These are phyloP conservation scores for Perdix hodgsoniae DNA, from an alignment of 2,797 vertebrate genomes.

Conservation along the genomic window DNA sequence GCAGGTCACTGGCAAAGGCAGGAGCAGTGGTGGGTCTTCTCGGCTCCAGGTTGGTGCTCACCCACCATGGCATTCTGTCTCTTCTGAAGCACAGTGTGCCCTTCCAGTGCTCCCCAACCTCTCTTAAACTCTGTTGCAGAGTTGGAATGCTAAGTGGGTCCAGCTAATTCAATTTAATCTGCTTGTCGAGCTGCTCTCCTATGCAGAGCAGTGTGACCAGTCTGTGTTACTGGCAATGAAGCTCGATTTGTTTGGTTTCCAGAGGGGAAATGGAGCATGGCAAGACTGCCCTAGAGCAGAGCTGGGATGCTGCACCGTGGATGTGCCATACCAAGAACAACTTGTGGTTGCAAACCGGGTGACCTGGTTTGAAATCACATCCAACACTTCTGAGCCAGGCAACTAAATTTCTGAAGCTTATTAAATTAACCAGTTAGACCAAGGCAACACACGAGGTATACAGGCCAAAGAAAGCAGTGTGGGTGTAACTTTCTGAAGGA, in stretches of 20 bases:
- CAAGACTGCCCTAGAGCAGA: not conserved
- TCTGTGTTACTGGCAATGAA: not conserved
- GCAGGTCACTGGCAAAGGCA: not conserved
- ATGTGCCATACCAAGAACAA: not conserved
- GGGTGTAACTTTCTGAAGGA: conserved; percentile 48
- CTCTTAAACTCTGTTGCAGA: not conserved
- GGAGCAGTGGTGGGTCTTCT: not conserved
- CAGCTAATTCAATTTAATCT: not conserved
- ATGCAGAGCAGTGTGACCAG: not conserved
- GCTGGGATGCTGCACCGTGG: rapidly evolving
- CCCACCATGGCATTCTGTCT: not conserved
- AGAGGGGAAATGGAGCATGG: not conserved
- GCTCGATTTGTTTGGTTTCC: not conserved
- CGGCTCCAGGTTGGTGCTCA: not conserved
- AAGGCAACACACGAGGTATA: not conserved
- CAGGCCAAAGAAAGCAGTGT: conserved; percentile 70
- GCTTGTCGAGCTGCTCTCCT: not conserved
- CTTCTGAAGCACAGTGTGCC: not conserved
- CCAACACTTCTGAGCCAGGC: not conserved
- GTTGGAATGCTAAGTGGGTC: not conserved
- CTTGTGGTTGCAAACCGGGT: not conserved
- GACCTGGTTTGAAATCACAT: not conserved
- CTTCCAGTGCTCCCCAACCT: not conserved
- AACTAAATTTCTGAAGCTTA: conserved; percentile 23
- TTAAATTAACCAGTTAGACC: conserved; percentile 56